Conservation (phyloP, 2,113 vertebrate species). For the Trichomycterus rosablanca region DNA sequence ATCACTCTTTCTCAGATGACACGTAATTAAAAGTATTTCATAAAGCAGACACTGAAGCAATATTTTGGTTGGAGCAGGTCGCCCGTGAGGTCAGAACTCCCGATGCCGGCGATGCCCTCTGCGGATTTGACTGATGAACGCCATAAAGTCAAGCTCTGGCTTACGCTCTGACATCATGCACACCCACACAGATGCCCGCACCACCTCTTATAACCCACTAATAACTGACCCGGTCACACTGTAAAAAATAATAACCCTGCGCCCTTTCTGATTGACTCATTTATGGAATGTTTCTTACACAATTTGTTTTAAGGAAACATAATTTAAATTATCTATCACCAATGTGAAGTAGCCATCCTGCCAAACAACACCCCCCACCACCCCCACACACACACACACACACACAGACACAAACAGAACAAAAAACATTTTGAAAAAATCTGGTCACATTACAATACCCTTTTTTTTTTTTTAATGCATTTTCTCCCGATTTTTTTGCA, state of each 20-base stretch:
- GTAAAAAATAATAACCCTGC: neutral
- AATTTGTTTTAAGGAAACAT: too few relatives aligned
- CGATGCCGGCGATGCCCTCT: constrained; percentile 69
- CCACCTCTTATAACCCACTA: constrained; percentile 5
- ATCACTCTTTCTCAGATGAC: constrained; percentile 40
- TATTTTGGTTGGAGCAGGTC: constrained; percentile 76
- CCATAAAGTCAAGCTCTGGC: constrained; percentile 63
- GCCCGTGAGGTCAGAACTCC: constrained; percentile 68
- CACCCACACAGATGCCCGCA: constrained; percentile 38
- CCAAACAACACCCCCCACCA: too few relatives aligned
- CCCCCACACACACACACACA: too few relatives aligned
- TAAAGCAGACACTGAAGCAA: constrained; percentile 66
- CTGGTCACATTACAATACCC: too few relatives aligned
- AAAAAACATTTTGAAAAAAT: too few relatives aligned
- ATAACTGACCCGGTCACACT: too few relatives aligned
- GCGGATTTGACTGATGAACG: constrained; percentile 76
- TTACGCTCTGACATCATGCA: constrained; percentile 70
- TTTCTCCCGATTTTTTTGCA: too few relatives aligned
- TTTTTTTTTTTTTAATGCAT: too few relatives aligned
- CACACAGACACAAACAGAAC: too few relatives aligned
- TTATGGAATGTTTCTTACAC: too few relatives aligned
- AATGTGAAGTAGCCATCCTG: too few relatives aligned
- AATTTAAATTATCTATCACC: too few relatives aligned
- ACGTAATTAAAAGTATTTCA: constrained; percentile 51
- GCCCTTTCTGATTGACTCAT: neutral